Evolutionary conservation across 2,113 vertebrate genomes (phyloP).

Genomic region (Diadophis punctatus): DNA sequence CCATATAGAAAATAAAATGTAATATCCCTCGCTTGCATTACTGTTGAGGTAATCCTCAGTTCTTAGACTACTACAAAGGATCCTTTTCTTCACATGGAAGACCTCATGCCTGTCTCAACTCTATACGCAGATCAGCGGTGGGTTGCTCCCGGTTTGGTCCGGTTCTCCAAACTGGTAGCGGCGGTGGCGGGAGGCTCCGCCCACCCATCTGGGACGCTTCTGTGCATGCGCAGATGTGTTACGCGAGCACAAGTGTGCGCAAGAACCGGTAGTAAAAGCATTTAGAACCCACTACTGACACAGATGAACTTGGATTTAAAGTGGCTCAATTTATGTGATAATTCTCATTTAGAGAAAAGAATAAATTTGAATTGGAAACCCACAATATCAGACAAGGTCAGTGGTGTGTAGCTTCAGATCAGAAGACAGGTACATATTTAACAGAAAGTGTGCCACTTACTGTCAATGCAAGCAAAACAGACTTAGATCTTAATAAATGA

Average conservation of each 20-base stretch:
- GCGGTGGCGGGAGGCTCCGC: too few relatives aligned
- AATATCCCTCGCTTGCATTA: neutral
- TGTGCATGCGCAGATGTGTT: too few relatives aligned
- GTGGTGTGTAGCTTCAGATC: neutral
- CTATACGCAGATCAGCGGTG: neutral
- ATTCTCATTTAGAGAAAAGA: neutral
- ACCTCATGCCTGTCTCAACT: neutral
- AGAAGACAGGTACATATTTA: neutral
- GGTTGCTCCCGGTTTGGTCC: too few relatives aligned
- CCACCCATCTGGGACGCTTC: too few relatives aligned
- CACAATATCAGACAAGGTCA: neutral
- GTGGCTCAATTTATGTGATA: neutral
- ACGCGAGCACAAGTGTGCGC: too few relatives aligned
- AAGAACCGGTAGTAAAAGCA: too few relatives aligned
- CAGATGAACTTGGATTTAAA: neutral
- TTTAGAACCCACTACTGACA: too few relatives aligned
- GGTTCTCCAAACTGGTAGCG: too few relatives aligned
- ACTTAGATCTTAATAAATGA: neutral
- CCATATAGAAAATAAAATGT: neutral
- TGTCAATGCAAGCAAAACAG: neutral
- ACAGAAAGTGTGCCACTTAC: neutral
- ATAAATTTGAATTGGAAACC: neutral
- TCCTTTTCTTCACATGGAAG: neutral
- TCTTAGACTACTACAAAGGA: neutral
- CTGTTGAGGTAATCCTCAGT: neutral